phyloP scores from a whole-genome alignment of 2,888 invertebrate genomes.

The Byasa hedistus region DNA sequence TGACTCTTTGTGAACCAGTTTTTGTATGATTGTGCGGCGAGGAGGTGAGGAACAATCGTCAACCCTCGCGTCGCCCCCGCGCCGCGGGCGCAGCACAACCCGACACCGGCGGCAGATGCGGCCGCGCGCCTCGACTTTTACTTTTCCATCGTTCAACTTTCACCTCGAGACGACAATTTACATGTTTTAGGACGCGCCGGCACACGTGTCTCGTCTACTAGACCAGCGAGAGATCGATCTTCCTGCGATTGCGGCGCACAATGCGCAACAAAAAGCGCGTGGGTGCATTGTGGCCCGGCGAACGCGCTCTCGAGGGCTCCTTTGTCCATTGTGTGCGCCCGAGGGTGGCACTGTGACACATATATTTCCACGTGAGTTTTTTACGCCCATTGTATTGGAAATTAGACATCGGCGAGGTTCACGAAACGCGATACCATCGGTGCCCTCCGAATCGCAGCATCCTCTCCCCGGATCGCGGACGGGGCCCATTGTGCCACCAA shows the following conservation, averaged over 20 bases:
- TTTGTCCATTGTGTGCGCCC: slow-evolving; percentile 73
- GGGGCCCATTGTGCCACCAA: slow-evolving; percentile 52
- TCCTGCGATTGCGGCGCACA: slow-evolving; percentile 57
- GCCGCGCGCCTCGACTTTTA: slow-evolving; percentile 65
- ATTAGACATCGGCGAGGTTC: slow-evolving; percentile 75
- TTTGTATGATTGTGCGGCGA: slow-evolving; percentile 44
- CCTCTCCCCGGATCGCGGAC: slow-evolving; percentile 53
- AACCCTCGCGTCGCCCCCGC: slow-evolving; percentile 58
- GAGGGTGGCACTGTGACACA: slow-evolving; percentile 79
- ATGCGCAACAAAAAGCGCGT: slow-evolving; percentile 56
- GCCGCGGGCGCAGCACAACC: slow-evolving; percentile 54
- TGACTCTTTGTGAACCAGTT: slow-evolving; percentile 36
- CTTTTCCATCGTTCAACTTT: slow-evolving; percentile 74
- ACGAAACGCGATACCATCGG: slow-evolving; percentile 75
- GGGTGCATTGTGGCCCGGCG: slow-evolving; percentile 66
- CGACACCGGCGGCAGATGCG: slow-evolving; percentile 63
- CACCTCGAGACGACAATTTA: slow-evolving; percentile 73
- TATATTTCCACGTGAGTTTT: slow-evolving; percentile 75
- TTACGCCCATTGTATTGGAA: slow-evolving; percentile 76
- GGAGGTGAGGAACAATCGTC: slow-evolving; percentile 61
- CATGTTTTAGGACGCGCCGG: slow-evolving; percentile 52
- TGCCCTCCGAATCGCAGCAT: slow-evolving; percentile 53
- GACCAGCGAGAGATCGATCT: slow-evolving; percentile 57
- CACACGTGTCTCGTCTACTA: slow-evolving; percentile 45
- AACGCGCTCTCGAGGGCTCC: slow-evolving; percentile 55